Conservation (phyloP, 2,888 invertebrate genomes). For the Metacarcinus magister region DNA sequence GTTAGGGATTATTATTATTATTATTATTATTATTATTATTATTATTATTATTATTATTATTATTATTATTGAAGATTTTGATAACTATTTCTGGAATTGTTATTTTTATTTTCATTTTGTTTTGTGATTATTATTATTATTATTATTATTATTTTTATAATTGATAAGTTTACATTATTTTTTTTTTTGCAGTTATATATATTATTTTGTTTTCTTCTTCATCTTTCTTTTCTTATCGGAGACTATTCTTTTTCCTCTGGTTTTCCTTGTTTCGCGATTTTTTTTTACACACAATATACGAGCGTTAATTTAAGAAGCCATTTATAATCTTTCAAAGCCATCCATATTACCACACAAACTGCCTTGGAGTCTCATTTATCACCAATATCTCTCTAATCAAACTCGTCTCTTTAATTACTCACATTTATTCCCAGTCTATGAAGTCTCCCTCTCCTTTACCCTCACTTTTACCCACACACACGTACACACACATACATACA, state of each 20-base stretch:
- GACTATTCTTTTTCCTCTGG: not conserved
- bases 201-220: not conserved
- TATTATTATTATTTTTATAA: too few relatives aligned
- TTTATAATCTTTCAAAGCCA: not conserved
- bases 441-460: not conserved
- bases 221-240: not conserved
- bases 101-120: too few relatives aligned
- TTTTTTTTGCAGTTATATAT: too few relatives aligned
- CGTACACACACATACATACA: not conserved
- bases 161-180: too few relatives aligned
- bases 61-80: too few relatives aligned
- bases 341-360: not conserved
- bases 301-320: not conserved
- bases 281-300: not conserved
- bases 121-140: too few relatives aligned
- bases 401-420: not conserved
- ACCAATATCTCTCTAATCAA: not conserved
- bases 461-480: too few relatives aligned
- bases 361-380: not conserved
- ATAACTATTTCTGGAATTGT: too few relatives aligned
- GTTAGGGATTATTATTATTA: too few relatives aligned
- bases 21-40: too few relatives aligned
- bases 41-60: too few relatives aligned
- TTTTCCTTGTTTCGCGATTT: not conserved
- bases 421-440: not conserved